These are phyloP conservation scores for Clupea harengus DNA, from an alignment of 2,113 vertebrate genomes.

Conservation along the genomic window DNA sequence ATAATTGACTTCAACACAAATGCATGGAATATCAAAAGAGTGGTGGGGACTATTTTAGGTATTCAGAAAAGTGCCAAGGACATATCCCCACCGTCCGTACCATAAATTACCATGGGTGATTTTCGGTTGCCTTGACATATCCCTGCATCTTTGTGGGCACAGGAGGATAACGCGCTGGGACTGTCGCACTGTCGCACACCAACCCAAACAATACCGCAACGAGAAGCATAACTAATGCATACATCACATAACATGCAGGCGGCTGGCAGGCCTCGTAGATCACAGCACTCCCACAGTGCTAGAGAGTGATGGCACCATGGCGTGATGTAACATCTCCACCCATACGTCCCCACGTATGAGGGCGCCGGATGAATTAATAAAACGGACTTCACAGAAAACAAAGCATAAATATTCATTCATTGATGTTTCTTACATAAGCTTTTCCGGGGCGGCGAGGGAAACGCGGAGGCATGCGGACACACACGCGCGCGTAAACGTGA, in stretches of 20 bases:
- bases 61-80: no score
- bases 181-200: background rate
- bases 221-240: background rate
- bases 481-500: constrained; percentile 18
- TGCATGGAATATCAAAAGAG: no score
- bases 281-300: background rate
- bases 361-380: constrained; percentile 42
- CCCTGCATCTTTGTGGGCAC: background rate
- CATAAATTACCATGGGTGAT: background rate
- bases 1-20: no score
- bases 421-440: constrained; percentile 63
- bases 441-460: constrained; percentile 34
- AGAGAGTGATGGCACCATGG: background rate
- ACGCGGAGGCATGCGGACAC: background rate
- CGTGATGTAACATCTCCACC: background rate
- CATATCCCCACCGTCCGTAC: no score
- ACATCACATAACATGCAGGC: background rate
- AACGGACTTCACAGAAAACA: constrained; percentile 54
- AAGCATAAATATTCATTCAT: constrained; percentile 67
- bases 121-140: background rate
- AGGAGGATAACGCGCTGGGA: background rate
- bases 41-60: no score
- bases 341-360: background rate
- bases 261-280: background rate
- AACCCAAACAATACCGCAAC: background rate